Evolutionary conservation across 1,140 invertebrate species (phyloP).

Genomic region (Coboldia fuscipes): DNA sequence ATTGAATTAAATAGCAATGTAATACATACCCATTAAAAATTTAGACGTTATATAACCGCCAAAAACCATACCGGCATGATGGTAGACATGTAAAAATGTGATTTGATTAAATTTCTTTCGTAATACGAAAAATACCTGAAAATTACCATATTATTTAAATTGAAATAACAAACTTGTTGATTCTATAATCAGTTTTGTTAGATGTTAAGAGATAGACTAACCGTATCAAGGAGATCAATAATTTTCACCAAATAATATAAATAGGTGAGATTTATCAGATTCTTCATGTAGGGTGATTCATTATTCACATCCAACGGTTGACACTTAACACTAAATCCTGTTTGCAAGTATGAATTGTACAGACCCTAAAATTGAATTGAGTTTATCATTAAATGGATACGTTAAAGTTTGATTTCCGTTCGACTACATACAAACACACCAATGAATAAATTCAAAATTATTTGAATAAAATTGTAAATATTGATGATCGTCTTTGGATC

Average conservation of each 20-base stretch:
- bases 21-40: no score
- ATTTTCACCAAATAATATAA: conserved; percentile 35
- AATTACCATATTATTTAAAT: background rate
- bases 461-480: conserved; percentile 46
- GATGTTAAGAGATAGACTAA: background rate
- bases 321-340: conserved; percentile 30
- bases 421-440: conserved; percentile 27
- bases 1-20: no score
- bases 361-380: background rate
- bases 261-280: conserved; percentile 15
- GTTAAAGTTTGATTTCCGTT: background rate
- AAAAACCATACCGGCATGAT: conserved; percentile 43
- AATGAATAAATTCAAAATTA: conserved; percentile 31
- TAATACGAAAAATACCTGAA: conserved; percentile 37
- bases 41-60: background rate
- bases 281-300: background rate
- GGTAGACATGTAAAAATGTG: conserved; percentile 58
- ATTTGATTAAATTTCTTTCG: conserved; percentile 48
- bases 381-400: background rate
- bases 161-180: background rate
- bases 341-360: background rate
- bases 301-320: conserved; percentile 38
- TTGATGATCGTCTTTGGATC: conserved; percentile 39
- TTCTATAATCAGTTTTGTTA: no score
- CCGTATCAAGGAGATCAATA: conserved; percentile 37